Base-by-base conservation (phyloP, 1,140 invertebrate species). In the Zaprionus davidi region DNA sequence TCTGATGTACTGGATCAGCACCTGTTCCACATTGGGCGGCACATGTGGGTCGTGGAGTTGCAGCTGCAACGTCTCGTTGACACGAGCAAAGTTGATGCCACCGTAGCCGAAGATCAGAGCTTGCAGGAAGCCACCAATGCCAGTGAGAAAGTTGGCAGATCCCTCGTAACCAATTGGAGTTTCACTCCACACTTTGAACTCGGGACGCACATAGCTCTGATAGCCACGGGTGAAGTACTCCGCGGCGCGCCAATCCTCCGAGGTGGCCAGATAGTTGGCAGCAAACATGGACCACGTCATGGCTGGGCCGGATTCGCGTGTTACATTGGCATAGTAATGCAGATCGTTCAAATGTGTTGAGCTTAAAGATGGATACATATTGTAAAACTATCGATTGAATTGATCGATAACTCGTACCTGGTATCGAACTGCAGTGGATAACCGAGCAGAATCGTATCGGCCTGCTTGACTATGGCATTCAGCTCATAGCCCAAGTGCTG, bases 231-330 rank as follows among this genome's bases (percentile, higher is more conserved):
- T 92, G 71, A 95, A 94, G 64, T 94, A 88, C 5, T 81, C 65
- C 0, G 91, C 82, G 3, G 94, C 94, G 22, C 91, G 79, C 0
- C 71, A 56, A 0, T 82, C 59, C 58, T 94, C 92, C 2, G 75
- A 81, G 5, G 93, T 55, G 3, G 86, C 79, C 6, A 95, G 62
- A 72, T 94, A 93, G 12, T 94, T 94, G 0, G 94, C 92, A 0
- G 94, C 84, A 73, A 94, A 94, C 94, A 94, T 94, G 51, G 94
- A 93, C 94, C 94, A 95, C 0, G 94, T 94, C 94, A 95, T 94
- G 0, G 94, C 94, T 5, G 94, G 94, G 0, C 94, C 94, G 4
- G 75, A 93, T 44, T 80, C 76, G 0, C 94, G 91, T 0, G 94
- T 95, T 2, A 93, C 93, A 4, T 92, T 88, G 53, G 93, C 93